A percentile compares a stretch with the other conserved stretches of the same genome.
Conservation (phyloP, 1,140 invertebrate species). For the silkworm (Bombyx mori) region DNA sequence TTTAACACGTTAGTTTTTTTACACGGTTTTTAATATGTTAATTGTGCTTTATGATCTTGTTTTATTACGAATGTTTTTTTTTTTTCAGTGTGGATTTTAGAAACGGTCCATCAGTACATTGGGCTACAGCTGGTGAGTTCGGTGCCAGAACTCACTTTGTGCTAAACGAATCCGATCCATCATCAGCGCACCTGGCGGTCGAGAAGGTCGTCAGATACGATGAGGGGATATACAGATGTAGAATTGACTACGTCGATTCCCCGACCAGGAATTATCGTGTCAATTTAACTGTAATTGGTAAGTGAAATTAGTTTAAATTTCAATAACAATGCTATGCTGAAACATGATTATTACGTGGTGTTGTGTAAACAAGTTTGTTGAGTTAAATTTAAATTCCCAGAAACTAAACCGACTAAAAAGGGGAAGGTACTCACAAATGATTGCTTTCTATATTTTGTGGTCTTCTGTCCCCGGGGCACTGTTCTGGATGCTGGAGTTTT, state of each 20-base stretch:
- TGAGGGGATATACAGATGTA: conserved; percentile 85
- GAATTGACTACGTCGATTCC: conserved; percentile 88
- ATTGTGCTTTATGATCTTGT: too few species aligned
- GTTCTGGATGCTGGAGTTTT: too few species aligned
- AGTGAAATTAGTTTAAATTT: conserved; percentile 35
- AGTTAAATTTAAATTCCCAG: too few species aligned
- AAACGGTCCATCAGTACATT: conserved; percentile 77
- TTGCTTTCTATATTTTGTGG: too few species aligned
- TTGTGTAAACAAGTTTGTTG: too few species aligned
- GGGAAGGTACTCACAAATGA: too few species aligned
- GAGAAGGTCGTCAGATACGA: conserved; percentile 80
- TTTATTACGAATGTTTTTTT: conserved; percentile 10
- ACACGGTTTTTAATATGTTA: too few species aligned
- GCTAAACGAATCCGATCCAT: conserved; percentile 76
- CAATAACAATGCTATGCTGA: too few species aligned
- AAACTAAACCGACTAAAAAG: too few species aligned
- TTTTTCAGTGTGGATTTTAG: conserved; percentile 83
- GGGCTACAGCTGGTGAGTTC: conserved; percentile 81
- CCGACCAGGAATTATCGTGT: conserved; percentile 88
- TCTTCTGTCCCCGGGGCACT: too few species aligned
- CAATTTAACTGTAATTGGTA: conserved; percentile 89
- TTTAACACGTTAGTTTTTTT: too few species aligned
- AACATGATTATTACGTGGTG: too few species aligned
- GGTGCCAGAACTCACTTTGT: conserved; percentile 83
- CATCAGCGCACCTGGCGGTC: conserved; percentile 80